These are phyloP conservation scores for Cephalopterus ornatus DNA, from an alignment of 2,113 vertebrate species.

Conservation along the genomic window DNA sequence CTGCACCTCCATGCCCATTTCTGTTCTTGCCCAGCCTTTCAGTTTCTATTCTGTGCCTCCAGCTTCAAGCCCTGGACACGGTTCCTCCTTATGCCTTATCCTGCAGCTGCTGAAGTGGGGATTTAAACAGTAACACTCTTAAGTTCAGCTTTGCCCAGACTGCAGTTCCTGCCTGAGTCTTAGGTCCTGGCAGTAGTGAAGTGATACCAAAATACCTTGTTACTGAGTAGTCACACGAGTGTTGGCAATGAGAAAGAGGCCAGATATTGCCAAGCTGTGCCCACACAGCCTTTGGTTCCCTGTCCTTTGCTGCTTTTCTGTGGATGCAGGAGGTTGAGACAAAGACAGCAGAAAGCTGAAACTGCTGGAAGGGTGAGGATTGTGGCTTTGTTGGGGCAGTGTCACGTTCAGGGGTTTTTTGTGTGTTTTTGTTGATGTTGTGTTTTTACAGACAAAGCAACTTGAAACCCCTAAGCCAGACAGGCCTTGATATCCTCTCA, in stretches of 20 bases:
- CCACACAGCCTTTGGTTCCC: not conserved
- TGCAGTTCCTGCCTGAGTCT: not conserved
- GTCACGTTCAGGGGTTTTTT: not conserved
- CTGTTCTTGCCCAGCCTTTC: not conserved
- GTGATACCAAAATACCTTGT: not conserved
- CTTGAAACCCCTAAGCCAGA: not conserved
- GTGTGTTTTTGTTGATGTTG: not conserved
- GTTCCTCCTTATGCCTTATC: not conserved
- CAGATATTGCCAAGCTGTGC: not conserved
- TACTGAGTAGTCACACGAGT: accelerated
- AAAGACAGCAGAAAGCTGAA: not conserved
- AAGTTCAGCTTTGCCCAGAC: not conserved
- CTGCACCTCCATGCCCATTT: not conserved
- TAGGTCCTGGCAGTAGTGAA: not conserved
- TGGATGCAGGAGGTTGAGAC: not conserved
- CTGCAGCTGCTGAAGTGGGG: not conserved
- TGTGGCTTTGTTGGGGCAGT: not conserved
- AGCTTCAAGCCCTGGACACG: not conserved
- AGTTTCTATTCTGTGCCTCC: not conserved
- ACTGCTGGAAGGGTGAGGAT: not conserved
- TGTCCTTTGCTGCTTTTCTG: not conserved
- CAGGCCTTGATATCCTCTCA: not conserved
- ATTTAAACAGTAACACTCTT: not conserved
- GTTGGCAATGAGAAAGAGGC: not conserved
- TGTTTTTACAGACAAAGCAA: not conserved